Evolutionary conservation across 2,888 invertebrate species (phyloP).

Genomic region (Bhutanitis thaidina): DNA sequence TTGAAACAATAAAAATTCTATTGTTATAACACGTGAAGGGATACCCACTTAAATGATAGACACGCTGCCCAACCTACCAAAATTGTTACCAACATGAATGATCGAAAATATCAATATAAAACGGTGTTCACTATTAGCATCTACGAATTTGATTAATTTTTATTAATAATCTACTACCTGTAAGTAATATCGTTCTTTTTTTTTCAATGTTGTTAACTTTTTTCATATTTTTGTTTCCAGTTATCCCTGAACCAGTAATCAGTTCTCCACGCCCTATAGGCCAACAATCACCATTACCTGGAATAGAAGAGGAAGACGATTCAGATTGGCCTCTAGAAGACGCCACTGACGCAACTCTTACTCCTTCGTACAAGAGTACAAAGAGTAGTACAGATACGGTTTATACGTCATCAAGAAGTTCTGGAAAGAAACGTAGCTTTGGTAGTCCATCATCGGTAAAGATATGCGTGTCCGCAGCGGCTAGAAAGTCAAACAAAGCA

Average conservation of each 20-base stretch:
- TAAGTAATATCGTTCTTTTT: no score
- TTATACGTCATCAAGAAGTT: slow-evolving; percentile 70
- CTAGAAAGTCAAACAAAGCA: slow-evolving; percentile 72
- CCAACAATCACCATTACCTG: slow-evolving; percentile 87
- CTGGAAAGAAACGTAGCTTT: slow-evolving; percentile 73
- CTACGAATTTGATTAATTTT: slow-evolving; percentile 19
- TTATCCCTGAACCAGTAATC: slow-evolving; percentile 75
- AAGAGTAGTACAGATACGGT: slow-evolving; percentile 75
- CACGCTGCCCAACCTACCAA: no score
- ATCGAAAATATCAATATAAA: no score
- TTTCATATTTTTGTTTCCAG: slow-evolving; percentile 59
- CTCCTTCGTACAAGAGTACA: slow-evolving; percentile 74
- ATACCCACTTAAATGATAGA: no score
- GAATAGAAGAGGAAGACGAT: slow-evolving; percentile 91
- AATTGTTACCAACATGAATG: no score
- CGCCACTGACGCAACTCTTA: slow-evolving; percentile 71
- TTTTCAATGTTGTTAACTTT: no score
- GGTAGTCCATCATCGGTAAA: slow-evolving; percentile 81
- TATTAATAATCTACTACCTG: no score
- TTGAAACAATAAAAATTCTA: no score
- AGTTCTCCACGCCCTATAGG: slow-evolving; percentile 80
- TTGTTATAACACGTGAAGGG: no score
- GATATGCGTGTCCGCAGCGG: slow-evolving; percentile 78
- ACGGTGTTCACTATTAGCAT: slow-evolving; percentile 12
- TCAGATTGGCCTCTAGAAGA: slow-evolving; percentile 79